Evolutionary conservation across 2,888 invertebrate species (phyloP), one percentile per base, ranked within the genome.

Genomic region (Drosophila sordidapex): DNA sequence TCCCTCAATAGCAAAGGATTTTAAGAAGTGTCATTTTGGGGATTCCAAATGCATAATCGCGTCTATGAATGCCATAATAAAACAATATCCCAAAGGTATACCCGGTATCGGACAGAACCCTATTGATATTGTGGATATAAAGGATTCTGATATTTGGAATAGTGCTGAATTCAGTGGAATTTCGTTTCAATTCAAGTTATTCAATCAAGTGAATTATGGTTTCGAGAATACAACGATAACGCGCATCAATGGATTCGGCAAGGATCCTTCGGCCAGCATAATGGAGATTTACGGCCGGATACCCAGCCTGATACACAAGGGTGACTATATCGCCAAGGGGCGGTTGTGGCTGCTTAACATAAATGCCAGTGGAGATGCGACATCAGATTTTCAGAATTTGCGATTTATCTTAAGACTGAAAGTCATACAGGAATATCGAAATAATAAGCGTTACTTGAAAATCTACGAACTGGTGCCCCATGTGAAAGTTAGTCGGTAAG

Each of bases 271-370:
- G 13, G 56, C 70, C 11, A 70, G 53, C 29, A 62, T 56, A 33
- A 82, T 83, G 60, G 87, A 87, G 56, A 73, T 89, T 11, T 62
- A 81, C 35, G 81, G 76, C 6, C 29, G 40, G 18, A 65, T 85
- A 21, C 85, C 87, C 1, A 79, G 77, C 40, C 73, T 82, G 2
- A 60, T 61, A 38, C 76, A 76, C 49, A 73, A 74, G 52, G 62
- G 73, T 4, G 51, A 25, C 27, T 81, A 68, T 59, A 2, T 56
- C 8, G 51, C 73, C 13, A 60, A n/a, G 1, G 83, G 83, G 21
- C 64, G 51, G 6, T 0, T 73, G 6, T 72, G 62, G 63, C n/a
- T 64, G 2, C 0, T 81, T 4, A 1, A 35, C 1, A 2, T 75
- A 1, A 75, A 82, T 60, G n/a, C 59, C 6, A 69, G 65, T 4